Conservation (phyloP, 2,797 vertebrate genomes). For the Scomberomorus guttatus region DNA sequence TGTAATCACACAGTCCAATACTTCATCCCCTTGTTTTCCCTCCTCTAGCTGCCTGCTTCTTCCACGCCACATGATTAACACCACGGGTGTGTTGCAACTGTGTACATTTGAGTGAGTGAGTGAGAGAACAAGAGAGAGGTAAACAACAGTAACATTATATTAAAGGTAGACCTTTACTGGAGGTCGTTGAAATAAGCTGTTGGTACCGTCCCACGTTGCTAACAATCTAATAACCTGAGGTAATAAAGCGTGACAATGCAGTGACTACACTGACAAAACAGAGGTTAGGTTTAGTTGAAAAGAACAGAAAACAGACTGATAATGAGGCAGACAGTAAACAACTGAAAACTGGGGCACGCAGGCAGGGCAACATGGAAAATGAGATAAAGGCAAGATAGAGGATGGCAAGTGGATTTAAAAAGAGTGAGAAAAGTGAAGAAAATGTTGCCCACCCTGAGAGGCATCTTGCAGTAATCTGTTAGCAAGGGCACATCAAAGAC, state of each 20-base stretch:
- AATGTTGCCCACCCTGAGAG: slow-evolving; percentile 90
- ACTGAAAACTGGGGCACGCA: slow-evolving; percentile 13
- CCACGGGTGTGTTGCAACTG: slow-evolving; percentile 23
- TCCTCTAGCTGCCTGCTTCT: slow-evolving; percentile 31
- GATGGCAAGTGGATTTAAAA: slow-evolving; percentile 18
- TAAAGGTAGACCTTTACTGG: slow-evolving; percentile 15
- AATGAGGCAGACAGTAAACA: not conserved
- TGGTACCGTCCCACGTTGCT: not conserved
- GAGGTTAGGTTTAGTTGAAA: not conserved
- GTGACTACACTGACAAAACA: not conserved
- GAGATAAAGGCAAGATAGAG: slow-evolving; percentile 5
- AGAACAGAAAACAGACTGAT: not conserved
- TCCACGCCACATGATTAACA: slow-evolving; percentile 54
- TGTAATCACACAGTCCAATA: slow-evolving; percentile 63
- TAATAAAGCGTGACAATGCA: not conserved
- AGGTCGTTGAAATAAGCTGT: slow-evolving; percentile 23
- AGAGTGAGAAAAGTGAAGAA: slow-evolving; percentile 29
- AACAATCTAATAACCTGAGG: slow-evolving; percentile 24
- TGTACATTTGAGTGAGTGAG: slow-evolving; percentile 9
- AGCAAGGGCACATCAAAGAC: slow-evolving; percentile 98
- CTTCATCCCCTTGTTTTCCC: slow-evolving; percentile 48
- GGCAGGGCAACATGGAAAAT: not conserved
- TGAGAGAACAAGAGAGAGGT: slow-evolving; percentile 1
- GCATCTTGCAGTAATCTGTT: slow-evolving; percentile 99
- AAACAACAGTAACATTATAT: slow-evolving; percentile 16